These are phyloP conservation scores for Actinopyga echinites DNA, from an alignment of 53 echinoderm and acorn worm genomes.

Conservation along the genomic window DNA sequence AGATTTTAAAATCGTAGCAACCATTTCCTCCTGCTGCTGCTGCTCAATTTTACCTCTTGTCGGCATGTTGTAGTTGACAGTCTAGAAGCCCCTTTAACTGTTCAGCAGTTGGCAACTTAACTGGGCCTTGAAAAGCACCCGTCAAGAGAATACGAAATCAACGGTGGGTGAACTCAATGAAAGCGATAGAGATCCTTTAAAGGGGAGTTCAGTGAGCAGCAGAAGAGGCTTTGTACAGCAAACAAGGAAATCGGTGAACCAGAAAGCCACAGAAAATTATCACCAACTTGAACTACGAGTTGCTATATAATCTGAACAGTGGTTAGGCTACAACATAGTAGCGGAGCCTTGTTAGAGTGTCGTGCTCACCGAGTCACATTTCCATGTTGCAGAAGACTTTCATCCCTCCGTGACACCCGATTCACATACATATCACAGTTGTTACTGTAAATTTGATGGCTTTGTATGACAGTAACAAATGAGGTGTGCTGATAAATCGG, in stretches of 20 bases:
- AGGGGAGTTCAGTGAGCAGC: not conserved
- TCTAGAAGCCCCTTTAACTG: not conserved
- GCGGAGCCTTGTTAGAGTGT: too few species aligned
- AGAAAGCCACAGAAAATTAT: not conserved
- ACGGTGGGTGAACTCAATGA: not conserved
- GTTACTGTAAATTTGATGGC: too few species aligned
- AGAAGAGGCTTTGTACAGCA: not conserved
- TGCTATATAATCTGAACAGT: not conserved
- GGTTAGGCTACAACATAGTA: too few species aligned
- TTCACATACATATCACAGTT: too few species aligned
- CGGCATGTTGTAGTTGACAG: too few species aligned
- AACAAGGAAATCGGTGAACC: not conserved
- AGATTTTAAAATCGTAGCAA: too few species aligned
- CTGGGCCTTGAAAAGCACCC: not conserved
- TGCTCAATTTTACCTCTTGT: too few species aligned
- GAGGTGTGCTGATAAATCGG: too few species aligned
- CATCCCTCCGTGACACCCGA: too few species aligned
- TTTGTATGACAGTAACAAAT: too few species aligned
- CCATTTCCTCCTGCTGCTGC: conserved; percentile 8
- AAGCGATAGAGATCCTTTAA: not conserved
- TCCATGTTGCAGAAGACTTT: conserved; percentile 9
- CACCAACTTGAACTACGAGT: not conserved
- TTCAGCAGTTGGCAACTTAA: not conserved
- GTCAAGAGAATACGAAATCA: not conserved
- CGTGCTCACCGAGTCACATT: not conserved